A percentile compares a stretch with the other conserved stretches of the same genome.
phyloP scores from a whole-genome alignment of 2,888 invertebrate species.

The Taphrorychus bicolor region DNA sequence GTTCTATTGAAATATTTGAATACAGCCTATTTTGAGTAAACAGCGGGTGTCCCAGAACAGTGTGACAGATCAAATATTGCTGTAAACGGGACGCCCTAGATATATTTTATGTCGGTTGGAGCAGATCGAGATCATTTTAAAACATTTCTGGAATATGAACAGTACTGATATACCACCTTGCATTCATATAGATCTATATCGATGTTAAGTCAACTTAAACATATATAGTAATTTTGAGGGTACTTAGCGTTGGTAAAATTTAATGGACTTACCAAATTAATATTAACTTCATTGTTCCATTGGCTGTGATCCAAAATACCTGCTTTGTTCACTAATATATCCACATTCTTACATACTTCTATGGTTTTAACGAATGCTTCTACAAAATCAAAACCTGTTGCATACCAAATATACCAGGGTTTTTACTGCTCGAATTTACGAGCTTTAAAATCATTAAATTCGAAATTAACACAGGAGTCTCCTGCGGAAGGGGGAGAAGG shows the following conservation, averaged over 20 bases:
- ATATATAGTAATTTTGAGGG: no score
- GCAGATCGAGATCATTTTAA: no score
- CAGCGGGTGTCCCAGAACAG: no score
- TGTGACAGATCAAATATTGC: no score
- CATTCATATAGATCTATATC: no score
- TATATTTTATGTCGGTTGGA: no score
- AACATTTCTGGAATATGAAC: conserved; percentile 24
- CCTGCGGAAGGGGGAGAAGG: conserved; percentile 47
- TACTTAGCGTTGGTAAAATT: background rate
- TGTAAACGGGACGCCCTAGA: no score
- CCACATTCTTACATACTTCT: conserved; percentile 13
- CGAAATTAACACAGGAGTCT: conserved; percentile 2
- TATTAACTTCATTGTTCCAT: conserved; percentile 6
- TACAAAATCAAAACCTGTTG: background rate
- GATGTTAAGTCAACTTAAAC: no score
- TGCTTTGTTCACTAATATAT: conserved; percentile 25
- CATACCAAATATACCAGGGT: no score
- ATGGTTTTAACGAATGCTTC: conserved; percentile 20
- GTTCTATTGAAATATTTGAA: no score
- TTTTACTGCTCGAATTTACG: background rate
- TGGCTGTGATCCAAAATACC: conserved; percentile 10
- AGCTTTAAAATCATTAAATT: conserved; percentile 2
- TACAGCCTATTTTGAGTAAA: no score
- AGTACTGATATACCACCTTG: no score
- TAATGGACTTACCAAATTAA: conserved; percentile 15